These are phyloP conservation scores for Ochropleura leucogaster DNA, from an alignment of 2,888 invertebrate species.

Conservation along the genomic window DNA sequence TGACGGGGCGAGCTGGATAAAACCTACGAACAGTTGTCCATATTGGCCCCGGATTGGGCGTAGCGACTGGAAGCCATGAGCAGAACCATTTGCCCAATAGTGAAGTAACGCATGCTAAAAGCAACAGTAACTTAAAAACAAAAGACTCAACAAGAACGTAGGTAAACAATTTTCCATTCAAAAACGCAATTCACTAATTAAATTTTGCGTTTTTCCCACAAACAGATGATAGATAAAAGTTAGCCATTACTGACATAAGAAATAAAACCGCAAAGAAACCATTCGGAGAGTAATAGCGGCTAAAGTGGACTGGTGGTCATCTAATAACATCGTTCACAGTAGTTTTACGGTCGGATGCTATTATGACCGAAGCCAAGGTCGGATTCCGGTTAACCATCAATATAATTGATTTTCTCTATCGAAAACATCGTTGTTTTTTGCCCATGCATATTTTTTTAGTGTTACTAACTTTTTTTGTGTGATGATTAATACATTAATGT, in stretches of 20 bases:
- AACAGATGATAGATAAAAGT: constrained; percentile 36
- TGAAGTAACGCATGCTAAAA: no score
- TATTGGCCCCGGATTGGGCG: no score
- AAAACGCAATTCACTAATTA: constrained; percentile 35
- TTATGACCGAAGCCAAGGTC: constrained; percentile 62
- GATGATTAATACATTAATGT: not conserved
- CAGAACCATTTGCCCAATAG: no score
- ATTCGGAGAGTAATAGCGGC: constrained; percentile 41
- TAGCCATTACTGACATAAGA: constrained; percentile 33
- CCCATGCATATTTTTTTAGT: not conserved
- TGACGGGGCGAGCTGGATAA: no score
- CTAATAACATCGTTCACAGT: constrained; percentile 60
- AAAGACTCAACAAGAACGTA: constrained; percentile 3
- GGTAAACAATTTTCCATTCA: not conserved
- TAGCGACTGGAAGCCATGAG: no score
- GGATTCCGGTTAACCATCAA: constrained; percentile 47
- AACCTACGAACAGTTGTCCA: no score
- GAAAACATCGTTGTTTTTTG: constrained; percentile 32
- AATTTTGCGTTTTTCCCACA: constrained; percentile 48
- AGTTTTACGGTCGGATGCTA: constrained; percentile 63
- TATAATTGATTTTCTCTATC: constrained; percentile 58
- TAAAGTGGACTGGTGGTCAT: constrained; percentile 55
- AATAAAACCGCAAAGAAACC: constrained; percentile 57
- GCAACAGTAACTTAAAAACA: not conserved
- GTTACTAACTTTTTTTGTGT: constrained; percentile 5